A percentile compares a stretch with the other conserved stretches of the same genome.
Conservation (phyloP, 2,113 vertebrate genomes). For the Calidris pygmaea region DNA sequence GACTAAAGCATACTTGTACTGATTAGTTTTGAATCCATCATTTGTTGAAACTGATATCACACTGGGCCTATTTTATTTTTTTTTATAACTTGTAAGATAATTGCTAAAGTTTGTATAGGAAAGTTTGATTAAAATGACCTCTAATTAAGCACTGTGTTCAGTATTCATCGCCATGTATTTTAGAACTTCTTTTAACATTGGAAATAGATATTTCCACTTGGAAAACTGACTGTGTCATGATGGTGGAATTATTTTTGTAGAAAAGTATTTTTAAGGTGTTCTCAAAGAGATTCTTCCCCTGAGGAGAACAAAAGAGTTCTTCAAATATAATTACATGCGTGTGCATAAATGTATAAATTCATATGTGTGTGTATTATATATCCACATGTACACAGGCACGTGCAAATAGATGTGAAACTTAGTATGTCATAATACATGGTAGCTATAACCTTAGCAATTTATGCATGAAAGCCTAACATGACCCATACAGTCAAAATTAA, state of each 20-base stretch:
- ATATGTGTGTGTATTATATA: neutral
- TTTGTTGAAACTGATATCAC: neutral
- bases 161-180: neutral
- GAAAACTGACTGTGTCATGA: neutral
- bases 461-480: slow-evolving; percentile 57
- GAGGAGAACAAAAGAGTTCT: neutral
- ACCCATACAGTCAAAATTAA: slow-evolving; percentile 46
- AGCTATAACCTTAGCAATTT: slow-evolving; percentile 31
- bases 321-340: neutral
- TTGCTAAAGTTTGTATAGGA: neutral
- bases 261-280: neutral
- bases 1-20: neutral
- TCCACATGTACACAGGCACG: neutral
- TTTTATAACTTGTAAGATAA: neutral
- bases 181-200: neutral
- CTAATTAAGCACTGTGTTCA: neutral
- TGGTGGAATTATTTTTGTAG: neutral
- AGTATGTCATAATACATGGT: neutral
- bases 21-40: neutral
- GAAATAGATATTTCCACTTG: neutral
- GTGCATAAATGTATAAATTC: neutral
- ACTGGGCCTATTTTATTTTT: neutral
- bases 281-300: neutral
- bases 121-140: neutral
- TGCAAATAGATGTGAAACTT: neutral